Evolutionary conservation across 2,113 vertebrate species (phyloP).

Genomic region (Rhinoderma darwinii): DNA sequence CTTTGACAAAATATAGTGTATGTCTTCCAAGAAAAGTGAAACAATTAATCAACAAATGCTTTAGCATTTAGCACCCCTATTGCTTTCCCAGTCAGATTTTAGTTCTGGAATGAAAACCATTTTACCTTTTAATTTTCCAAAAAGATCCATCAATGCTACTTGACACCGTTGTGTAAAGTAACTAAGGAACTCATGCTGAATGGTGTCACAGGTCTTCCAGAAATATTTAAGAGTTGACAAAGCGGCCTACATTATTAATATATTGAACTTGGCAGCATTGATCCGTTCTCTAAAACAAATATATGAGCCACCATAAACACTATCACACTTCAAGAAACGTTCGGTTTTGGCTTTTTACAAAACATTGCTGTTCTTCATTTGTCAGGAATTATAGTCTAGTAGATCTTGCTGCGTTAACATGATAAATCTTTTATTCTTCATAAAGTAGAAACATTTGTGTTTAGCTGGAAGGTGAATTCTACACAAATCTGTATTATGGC

Average conservation of each 20-base stretch:
- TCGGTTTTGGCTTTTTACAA: not conserved
- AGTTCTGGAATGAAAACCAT: constrained; percentile 19
- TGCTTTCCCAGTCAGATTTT: constrained; percentile 24
- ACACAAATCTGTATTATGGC: not conserved
- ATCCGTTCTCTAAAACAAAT: not conserved
- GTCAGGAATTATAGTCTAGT: not conserved
- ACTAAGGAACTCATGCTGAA: constrained; percentile 16
- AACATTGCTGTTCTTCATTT: not conserved
- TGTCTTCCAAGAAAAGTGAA: constrained; percentile 14
- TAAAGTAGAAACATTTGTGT: constrained; percentile 1
- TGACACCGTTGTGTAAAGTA: constrained; percentile 30
- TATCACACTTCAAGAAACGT: not conserved
- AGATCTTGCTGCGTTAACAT: not conserved
- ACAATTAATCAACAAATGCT: constrained; percentile 21
- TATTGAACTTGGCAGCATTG: constrained; percentile 15
- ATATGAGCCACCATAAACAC: constrained; percentile 23
- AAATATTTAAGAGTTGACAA: constrained; percentile 2
- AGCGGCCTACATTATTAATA: constrained; percentile 18
- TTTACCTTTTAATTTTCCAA: constrained; percentile 21
- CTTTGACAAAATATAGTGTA: constrained; percentile 17
- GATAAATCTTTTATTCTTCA: not conserved
- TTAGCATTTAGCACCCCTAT: not conserved
- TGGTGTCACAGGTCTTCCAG: not conserved
- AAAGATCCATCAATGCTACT: constrained; percentile 24
- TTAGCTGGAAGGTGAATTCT: not conserved